Evolutionary conservation across 1,140 invertebrate genomes (phyloP).

Genomic region (Ceratoteleas bidentatus): DNA sequence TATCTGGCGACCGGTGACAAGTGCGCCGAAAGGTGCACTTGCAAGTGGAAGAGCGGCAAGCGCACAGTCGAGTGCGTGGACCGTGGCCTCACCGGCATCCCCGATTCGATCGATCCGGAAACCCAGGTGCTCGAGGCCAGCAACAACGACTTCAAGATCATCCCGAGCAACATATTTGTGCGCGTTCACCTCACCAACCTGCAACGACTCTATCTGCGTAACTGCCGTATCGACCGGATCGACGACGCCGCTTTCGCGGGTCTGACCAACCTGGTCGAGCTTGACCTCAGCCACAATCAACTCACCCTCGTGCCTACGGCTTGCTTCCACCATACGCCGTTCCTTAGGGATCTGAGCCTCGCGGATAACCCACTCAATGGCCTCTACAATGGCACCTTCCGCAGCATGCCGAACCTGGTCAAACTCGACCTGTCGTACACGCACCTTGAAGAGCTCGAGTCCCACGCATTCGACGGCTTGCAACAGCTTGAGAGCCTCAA

Average conservation of each 20-base stretch:
- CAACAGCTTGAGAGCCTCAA: constrained; percentile 90
- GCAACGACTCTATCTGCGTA: constrained; percentile 91
- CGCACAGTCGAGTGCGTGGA: constrained; percentile 94
- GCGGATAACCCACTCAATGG: constrained; percentile 91
- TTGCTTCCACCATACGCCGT: constrained; percentile 89
- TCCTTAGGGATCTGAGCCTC: constrained; percentile 89
- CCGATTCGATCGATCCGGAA: constrained; percentile 90
- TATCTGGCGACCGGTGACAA: constrained; percentile 72
- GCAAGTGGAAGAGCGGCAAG: constrained; percentile 96
- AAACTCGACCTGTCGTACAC: constrained; percentile 93
- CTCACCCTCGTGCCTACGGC: constrained; percentile 89
- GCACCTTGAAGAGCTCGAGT: constrained; percentile 88
- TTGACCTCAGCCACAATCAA: constrained; percentile 92
- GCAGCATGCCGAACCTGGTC: constrained; percentile 87
- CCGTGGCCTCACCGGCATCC: constrained; percentile 89
- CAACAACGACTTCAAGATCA: constrained; percentile 91
- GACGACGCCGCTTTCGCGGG: constrained; percentile 90
- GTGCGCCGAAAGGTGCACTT: constrained; percentile 90
- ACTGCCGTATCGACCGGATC: constrained; percentile 91
- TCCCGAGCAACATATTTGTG: constrained; percentile 90
- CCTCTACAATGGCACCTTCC: constrained; percentile 89
- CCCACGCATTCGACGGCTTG: constrained; percentile 89
- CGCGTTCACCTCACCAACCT: constrained; percentile 91
- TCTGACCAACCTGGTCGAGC: constrained; percentile 92
- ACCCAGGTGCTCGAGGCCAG: constrained; percentile 95